phyloP scores from a whole-genome alignment of 35 echinoderm and acorn worm species.

The Stichopus chloronotus region DNA sequence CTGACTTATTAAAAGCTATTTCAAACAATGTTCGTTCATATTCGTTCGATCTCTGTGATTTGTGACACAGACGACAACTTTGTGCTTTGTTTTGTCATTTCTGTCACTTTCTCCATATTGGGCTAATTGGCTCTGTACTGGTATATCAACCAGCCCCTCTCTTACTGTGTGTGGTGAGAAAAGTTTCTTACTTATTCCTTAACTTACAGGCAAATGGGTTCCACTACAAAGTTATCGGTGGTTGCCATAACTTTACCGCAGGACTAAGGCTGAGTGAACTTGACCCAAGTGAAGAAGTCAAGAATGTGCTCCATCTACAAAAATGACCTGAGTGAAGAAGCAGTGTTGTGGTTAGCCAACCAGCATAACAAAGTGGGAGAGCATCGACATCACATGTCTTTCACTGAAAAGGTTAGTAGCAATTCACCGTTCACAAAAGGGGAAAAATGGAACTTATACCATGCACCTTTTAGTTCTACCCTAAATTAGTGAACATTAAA shows the following conservation, averaged over 20 bases:
- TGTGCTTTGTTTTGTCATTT: no score
- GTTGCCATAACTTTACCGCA: constrained; percentile 1
- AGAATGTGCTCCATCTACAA: constrained; percentile 11
- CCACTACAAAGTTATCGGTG: constrained; percentile 27
- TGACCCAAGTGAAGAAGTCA: constrained; percentile 11
- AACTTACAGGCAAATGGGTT: background rate
- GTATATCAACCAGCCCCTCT: no score
- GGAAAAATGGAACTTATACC: background rate
- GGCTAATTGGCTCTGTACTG: no score
- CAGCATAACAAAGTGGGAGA: constrained; percentile 30
- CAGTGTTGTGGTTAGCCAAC: constrained; percentile 19
- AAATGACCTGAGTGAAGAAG: background rate
- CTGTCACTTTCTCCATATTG: no score
- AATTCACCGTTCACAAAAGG: no score
- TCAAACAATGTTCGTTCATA: no score
- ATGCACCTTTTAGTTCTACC: background rate
- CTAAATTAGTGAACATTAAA: background rate
- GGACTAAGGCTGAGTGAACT: background rate
- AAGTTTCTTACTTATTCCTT: background rate
- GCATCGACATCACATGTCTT: background rate
- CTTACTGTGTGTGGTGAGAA: no score
- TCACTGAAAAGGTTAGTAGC: constrained; percentile 26
- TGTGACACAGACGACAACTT: no score
- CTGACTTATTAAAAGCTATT: no score
- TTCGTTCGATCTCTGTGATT: no score